Base-by-base conservation (phyloP, 1,140 invertebrate genomes). In the Cardiocondyla obscurior region DNA sequence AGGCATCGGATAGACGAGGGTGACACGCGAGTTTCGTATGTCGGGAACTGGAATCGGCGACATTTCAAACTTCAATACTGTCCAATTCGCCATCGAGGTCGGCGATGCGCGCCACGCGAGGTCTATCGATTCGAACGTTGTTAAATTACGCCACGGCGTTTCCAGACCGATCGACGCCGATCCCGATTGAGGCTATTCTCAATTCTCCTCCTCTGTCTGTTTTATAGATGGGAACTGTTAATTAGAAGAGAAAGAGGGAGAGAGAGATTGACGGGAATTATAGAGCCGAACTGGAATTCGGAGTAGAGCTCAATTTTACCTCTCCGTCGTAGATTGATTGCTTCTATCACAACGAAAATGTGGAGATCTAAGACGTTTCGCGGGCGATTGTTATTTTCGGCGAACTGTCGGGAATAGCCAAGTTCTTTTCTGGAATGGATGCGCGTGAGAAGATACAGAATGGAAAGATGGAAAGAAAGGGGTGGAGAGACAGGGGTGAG, bases 331-430 rank as follows among this genome's bases (percentile, higher is more conserved):
- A 44, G 55, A 74, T 72, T 72, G 53, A 86, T 79, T 81, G 53
- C 69, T 86, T 65, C 62, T 87, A 60, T 87, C 73, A 84, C 74
- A 84, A 84, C 77, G 85, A 87, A 86, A 58, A 58, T 62, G 81
- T 62, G 53, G 36, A 19, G 19, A 62, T 60, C 49, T 22, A 82
- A 62, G 14, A 36, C 6, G 36, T 55, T 46, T 28, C 19, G 30
- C 30, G 44, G 25, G 44, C 33, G 30, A 74, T 12, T 58, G 22
- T 79, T 36, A 64, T 28, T 65, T 67, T 81, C 30, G 49, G 42
- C 51, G 55, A 53, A 81, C 64, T 55, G 73, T 42, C 60, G 74
- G n/a, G 36, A 46, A 46, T 16, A 1, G 44, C 4, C 16, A 46
- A 16, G n/a, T n/a, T 72, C n/a, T 82, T 86, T 72, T 88, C 51